Conservation (phyloP, 2,888 invertebrate species). For the Pristionchus mayeri region DNA sequence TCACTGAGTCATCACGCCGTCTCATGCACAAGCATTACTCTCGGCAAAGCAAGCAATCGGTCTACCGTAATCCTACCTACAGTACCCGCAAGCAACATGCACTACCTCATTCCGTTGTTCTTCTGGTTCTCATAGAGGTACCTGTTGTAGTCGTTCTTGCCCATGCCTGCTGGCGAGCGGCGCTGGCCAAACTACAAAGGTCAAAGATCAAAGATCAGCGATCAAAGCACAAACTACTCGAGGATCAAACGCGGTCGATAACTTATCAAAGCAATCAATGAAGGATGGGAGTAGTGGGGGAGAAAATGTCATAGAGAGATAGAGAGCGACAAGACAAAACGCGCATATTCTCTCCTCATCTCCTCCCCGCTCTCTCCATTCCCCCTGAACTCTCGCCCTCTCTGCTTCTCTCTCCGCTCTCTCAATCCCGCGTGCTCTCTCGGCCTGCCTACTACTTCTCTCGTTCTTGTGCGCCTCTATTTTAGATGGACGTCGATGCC, state of each 20-base stretch:
- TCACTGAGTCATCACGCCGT: no score
- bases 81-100: not conserved
- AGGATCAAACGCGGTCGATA: not conserved
- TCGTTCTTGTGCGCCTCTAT: not conserved
- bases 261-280: slow-evolving; percentile 32
- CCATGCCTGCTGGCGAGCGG: not conserved
- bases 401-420: not conserved
- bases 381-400: not conserved
- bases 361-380: not conserved
- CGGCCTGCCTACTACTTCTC: not conserved
- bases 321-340: slow-evolving; percentile 42
- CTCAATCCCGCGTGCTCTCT: no score
- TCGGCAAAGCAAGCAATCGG: not conserved
- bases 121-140: slow-evolving; percentile 45
- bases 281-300: not conserved
- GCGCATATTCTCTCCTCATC: not conserved
- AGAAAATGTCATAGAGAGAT: slow-evolving; percentile 19
- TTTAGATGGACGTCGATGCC: not conserved
- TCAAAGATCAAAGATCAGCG: slow-evolving; percentile 6
- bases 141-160: slow-evolving; percentile 50
- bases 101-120: slow-evolving; percentile 42
- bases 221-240: not conserved
- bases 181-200: slow-evolving; percentile 26
- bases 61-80: not conserved
- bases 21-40: no score